Conservation (phyloP, 2,888 invertebrate species). For the Hirudinaria manillensis region DNA sequence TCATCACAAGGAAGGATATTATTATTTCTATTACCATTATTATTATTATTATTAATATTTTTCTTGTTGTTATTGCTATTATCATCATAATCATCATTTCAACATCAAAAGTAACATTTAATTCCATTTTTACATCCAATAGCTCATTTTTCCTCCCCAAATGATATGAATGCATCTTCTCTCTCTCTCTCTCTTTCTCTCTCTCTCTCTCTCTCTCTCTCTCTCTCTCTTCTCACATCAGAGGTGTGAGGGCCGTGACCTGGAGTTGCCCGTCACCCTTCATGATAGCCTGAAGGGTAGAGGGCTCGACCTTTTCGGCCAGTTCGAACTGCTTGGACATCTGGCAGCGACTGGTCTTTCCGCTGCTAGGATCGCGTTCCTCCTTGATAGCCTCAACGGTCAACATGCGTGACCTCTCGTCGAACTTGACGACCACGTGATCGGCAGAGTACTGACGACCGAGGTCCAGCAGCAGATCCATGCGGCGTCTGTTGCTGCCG, state of each 20-base stretch:
- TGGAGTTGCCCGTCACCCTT: slow-evolving; percentile 31
- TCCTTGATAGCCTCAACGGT: slow-evolving; percentile 35
- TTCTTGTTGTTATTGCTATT: no score
- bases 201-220: slow-evolving; percentile 11
- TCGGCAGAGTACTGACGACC: slow-evolving; percentile 35
- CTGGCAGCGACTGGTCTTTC: slow-evolving; percentile 30
- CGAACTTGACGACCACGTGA: slow-evolving; percentile 38
- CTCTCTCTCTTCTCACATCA: not conserved
- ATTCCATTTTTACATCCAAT: not conserved
- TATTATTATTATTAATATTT: no score
- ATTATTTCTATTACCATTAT: no score
- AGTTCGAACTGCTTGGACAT: slow-evolving; percentile 35
- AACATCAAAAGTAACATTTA: no score
- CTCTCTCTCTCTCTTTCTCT: slow-evolving; percentile 12
- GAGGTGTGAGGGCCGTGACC: slow-evolving; percentile 22
- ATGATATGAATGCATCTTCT: not conserved
- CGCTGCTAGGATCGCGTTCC: slow-evolving; percentile 28
- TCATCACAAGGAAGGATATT: no score
- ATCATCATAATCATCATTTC: no score
- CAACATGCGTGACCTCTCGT: slow-evolving; percentile 30
- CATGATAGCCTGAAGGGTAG: slow-evolving; percentile 34
- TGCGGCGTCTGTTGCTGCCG: slow-evolving; percentile 20
- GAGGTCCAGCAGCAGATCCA: slow-evolving; percentile 36
- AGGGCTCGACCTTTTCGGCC: slow-evolving; percentile 34
- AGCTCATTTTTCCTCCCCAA: not conserved